Conservation (phyloP, 2,797 vertebrate genomes). For the Onychomys arenicola region DNA sequence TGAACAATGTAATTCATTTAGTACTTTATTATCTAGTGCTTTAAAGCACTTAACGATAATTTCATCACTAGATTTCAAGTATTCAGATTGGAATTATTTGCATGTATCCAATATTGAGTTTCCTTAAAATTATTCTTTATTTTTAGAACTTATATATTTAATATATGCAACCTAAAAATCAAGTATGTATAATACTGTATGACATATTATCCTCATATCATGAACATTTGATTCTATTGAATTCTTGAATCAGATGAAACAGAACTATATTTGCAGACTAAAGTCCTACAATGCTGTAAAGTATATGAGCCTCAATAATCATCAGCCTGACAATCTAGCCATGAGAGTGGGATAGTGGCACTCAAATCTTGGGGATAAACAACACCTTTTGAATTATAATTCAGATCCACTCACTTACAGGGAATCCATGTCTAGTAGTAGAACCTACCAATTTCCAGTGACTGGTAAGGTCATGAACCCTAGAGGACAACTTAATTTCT, state of each 20-base stretch:
- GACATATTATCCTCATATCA: not conserved
- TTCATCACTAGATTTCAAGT: not conserved
- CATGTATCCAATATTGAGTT: not conserved
- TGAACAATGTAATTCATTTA: not conserved
- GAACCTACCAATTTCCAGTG: no score
- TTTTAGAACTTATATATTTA: not conserved
- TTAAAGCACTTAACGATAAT: not conserved
- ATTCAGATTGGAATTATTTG: not conserved
- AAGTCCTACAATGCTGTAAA: not conserved
- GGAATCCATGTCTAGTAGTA: not conserved
- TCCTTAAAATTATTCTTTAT: not conserved
- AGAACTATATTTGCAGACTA: not conserved
- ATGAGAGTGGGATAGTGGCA: not conserved
- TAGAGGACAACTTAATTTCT: not conserved
- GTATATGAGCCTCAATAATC: not conserved
- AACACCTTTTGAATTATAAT: no score
- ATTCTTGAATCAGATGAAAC: not conserved
- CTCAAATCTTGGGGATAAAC: not conserved
- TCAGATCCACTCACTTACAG: not conserved
- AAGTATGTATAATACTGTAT: no score
- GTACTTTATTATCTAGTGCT: not conserved
- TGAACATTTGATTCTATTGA: not conserved
- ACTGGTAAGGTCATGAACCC: not conserved
- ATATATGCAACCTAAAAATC: not conserved
- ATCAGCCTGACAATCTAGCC: not conserved